A percentile compares a stretch with the other conserved stretches of the same genome.
Evolutionary conservation across 2,888 invertebrate genomes (phyloP).

Genomic region (Cosmorhoe ocellata): DNA sequence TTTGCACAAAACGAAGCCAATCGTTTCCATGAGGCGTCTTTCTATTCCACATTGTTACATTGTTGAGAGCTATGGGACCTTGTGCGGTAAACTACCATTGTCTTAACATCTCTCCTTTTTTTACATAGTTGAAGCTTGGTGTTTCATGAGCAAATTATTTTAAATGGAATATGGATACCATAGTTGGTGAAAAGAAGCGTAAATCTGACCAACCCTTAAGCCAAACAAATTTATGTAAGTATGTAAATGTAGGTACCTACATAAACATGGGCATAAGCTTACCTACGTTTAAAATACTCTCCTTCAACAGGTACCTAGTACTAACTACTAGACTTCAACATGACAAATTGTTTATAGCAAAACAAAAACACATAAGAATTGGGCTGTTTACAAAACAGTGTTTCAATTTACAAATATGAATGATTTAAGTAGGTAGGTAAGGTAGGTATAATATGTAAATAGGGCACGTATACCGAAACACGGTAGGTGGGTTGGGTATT

Average conservation of each 20-base stretch:
- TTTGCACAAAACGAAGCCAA: conserved; percentile 40
- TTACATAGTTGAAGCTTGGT: not conserved
- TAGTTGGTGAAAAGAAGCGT: too few species aligned
- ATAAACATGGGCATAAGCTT: too few species aligned
- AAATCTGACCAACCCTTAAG: too few species aligned
- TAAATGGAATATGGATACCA: too few species aligned
- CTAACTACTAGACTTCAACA: conserved; percentile 4
- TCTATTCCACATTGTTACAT: conserved; percentile 36
- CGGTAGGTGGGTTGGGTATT: too few species aligned
- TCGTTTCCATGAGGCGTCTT: conserved; percentile 37
- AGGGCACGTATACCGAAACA: too few species aligned
- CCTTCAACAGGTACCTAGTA: too few species aligned
- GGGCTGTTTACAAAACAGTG: conserved; percentile 54
- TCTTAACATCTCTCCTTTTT: conserved; percentile 25
- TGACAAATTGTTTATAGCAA: conserved; percentile 41
- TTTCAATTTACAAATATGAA: conserved; percentile 55
- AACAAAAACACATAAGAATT: conserved; percentile 56
- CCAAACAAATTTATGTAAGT: too few species aligned
- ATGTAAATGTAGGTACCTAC: too few species aligned
- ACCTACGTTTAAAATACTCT: too few species aligned
- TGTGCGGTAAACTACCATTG: conserved; percentile 27
- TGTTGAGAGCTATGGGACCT: conserved; percentile 30
- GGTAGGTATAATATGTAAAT: too few species aligned
- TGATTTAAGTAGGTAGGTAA: too few species aligned
- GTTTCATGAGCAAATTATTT: conserved; percentile 7